These are phyloP conservation scores for Nomada ruficornis DNA, from an alignment of 2,888 invertebrate genomes.

Conservation along the genomic window DNA sequence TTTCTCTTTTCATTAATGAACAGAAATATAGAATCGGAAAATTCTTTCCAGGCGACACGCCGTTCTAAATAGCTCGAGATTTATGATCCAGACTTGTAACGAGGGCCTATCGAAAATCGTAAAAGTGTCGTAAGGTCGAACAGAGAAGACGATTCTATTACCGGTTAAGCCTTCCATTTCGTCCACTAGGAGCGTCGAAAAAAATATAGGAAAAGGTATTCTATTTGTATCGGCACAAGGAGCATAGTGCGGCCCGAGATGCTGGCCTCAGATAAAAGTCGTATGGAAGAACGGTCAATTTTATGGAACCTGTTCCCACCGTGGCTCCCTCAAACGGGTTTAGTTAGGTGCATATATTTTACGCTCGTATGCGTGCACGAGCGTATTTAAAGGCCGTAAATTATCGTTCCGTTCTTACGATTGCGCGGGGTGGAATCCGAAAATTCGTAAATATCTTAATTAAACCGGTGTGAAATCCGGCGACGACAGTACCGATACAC, in stretches of 20 bases:
- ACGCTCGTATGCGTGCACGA: constrained; percentile 73
- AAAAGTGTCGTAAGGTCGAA: background rate
- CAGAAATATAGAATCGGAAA: background rate
- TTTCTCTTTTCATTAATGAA: background rate
- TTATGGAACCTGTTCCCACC: constrained; percentile 82
- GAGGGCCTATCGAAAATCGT: too few species aligned
- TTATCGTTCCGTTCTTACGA: constrained; percentile 73
- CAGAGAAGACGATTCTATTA: background rate
- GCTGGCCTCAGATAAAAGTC: constrained; percentile 64
- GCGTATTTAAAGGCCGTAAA: constrained; percentile 79
- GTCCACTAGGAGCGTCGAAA: background rate
- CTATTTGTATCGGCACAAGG: constrained; percentile 16
- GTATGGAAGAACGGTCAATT: constrained; percentile 79
- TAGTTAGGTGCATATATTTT: constrained; percentile 76
- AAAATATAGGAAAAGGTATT: background rate
- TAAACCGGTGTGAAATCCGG: constrained; percentile 47
- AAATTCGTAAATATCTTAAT: constrained; percentile 79
- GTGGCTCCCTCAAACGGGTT: constrained; percentile 74
- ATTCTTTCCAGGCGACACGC: background rate
- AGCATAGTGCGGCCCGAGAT: constrained; percentile 56
- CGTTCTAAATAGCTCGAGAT: background rate
- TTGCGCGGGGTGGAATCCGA: constrained; percentile 68
- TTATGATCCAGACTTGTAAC: too few species aligned
- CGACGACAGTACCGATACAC: constrained; percentile 10
- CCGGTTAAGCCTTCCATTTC: background rate